Percentiles rank a stretch among this genome's conserved stretches.
Evolutionary conservation across 2,797 vertebrate genomes (phyloP).

Genomic region (Ceryle rudis): DNA sequence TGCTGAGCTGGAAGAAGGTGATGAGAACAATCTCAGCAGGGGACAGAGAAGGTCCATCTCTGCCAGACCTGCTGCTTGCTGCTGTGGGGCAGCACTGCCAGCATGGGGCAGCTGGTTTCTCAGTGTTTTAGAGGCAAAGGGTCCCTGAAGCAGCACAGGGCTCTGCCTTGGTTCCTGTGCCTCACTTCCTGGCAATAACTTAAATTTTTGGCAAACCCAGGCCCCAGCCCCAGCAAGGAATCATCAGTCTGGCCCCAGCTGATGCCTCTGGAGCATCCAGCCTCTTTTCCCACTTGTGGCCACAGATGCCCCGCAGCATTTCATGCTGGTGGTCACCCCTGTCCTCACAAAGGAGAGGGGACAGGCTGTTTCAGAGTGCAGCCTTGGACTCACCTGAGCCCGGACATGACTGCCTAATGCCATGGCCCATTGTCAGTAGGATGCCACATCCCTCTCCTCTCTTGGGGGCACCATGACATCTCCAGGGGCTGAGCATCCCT

Average conservation of each 20-base stretch:
- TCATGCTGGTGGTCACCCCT: rapidly evolving
- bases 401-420: not conserved
- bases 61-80: not conserved
- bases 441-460: rapidly evolving
- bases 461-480: not conserved
- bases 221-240: not conserved
- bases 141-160: rapidly evolving
- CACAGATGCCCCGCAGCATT: rapidly evolving
- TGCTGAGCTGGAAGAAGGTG: not conserved
- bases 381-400: not conserved
- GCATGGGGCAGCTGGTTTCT: not conserved
- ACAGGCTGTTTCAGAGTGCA: not conserved
- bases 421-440: not conserved
- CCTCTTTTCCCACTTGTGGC: not conserved
- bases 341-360: not conserved
- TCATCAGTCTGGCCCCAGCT: not conserved
- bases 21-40: not conserved
- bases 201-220: not conserved
- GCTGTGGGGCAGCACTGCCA: not conserved
- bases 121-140: not conserved
- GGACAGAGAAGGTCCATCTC: not conserved
- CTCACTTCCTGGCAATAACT: not conserved
- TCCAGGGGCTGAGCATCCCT: not conserved
- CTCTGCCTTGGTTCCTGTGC: not conserved
- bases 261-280: not conserved